Percentiles rank a stretch among this genome's conserved stretches.
Conservation (phyloP, 2,797 vertebrate genomes). For the Podarcis siculus region DNA sequence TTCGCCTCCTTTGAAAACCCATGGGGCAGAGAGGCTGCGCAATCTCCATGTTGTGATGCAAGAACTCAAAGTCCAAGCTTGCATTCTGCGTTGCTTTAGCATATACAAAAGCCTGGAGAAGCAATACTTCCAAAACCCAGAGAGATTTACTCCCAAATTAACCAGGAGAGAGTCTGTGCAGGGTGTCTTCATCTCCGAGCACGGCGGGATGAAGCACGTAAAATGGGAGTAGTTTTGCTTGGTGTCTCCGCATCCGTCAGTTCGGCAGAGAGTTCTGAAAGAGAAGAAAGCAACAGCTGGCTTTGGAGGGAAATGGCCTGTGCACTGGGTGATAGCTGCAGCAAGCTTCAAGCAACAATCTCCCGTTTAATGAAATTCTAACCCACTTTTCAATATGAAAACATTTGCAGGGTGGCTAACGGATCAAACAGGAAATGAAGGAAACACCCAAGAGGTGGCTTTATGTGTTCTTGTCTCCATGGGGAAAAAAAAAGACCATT, state of each 20-base stretch:
- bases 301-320: background rate
- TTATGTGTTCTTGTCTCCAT: background rate
- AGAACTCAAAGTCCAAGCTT: background rate
- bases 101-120: background rate
- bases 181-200: constrained; percentile 35
- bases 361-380: background rate
- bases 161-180: background rate
- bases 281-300: constrained; percentile 8
- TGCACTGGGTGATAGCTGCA: background rate
- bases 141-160: constrained; percentile 38
- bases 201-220: constrained; percentile 80
- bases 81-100: background rate
- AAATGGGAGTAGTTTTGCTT: constrained; percentile 92
- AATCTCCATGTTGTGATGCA: background rate
- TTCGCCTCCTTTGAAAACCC: too few relatives aligned
- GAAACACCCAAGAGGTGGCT: background rate
- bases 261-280: constrained; percentile 79
- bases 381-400: background rate
- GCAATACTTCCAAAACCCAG: background rate
- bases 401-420: background rate
- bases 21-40: background rate
- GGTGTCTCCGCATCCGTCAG: constrained; percentile 90
- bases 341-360: background rate
- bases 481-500: background rate
- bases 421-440: background rate